Conservation (phyloP, 2,113 vertebrate species). For the Dasyprocta punctata region DNA sequence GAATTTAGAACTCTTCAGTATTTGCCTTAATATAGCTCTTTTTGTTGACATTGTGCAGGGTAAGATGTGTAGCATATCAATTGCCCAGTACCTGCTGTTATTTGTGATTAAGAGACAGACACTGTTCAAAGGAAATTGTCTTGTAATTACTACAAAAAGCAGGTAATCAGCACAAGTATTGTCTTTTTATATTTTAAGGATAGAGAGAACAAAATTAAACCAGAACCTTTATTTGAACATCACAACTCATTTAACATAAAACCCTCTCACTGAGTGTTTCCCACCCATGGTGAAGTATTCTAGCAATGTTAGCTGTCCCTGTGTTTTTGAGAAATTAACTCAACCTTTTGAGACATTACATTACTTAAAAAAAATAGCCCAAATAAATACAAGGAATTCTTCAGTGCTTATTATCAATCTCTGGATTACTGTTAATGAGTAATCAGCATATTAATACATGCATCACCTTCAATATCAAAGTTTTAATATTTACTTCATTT, state of each 20-base stretch:
- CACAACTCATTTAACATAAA: conserved; percentile 68
- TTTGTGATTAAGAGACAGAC: conserved; percentile 79
- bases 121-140: conserved; percentile 76
- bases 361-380: background rate
- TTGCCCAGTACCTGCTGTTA: conserved; percentile 74
- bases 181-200: conserved; percentile 64
- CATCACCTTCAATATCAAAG: background rate
- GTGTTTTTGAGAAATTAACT: background rate
- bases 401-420: background rate
- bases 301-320: background rate
- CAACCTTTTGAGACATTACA: conserved; percentile 29
- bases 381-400: background rate
- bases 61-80: conserved; percentile 47
- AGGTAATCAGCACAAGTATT: conserved; percentile 76
- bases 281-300: background rate
- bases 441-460: background rate
- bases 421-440: background rate
- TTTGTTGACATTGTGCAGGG: conserved; percentile 33
- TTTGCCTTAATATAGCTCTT: conserved; percentile 51
- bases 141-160: conserved; percentile 77
- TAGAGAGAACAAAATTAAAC: conserved; percentile 60
- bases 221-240: conserved; percentile 58
- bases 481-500: conserved; percentile 14
- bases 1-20: conserved; percentile 42
- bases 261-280: conserved; percentile 38